Percentiles rank a stretch among this genome's conserved stretches.
These are phyloP conservation scores for Drosophila pseudotalamancana DNA, from an alignment of 2,888 invertebrate species.

Conservation along the genomic window DNA sequence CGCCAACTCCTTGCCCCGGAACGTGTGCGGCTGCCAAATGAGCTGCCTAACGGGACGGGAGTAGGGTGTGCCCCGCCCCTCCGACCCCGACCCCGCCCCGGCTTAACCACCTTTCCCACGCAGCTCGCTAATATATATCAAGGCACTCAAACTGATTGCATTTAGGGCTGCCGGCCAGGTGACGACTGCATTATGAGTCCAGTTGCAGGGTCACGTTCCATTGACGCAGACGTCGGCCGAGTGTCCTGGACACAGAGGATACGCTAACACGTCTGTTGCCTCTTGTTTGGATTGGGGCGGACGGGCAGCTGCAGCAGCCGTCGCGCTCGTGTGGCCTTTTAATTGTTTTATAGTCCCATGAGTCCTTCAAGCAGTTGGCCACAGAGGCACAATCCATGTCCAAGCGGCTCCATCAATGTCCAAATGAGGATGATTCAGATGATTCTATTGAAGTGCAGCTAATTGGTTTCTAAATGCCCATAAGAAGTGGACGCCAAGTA, in stretches of 20 bases:
- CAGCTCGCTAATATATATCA: conserved; percentile 58
- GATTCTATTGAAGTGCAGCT: not conserved
- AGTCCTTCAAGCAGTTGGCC: not conserved
- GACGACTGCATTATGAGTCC: conserved; percentile 59
- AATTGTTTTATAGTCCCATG: conserved; percentile 38
- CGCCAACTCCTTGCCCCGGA: not conserved
- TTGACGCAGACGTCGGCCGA: conserved; percentile 18
- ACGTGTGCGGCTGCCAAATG: conserved; percentile 73
- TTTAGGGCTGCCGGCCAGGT: conserved; percentile 47
- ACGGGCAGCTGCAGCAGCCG: too few species aligned
- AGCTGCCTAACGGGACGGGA: conserved; percentile 46
- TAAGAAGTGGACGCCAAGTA: not conserved
- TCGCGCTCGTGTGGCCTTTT: conserved; percentile 21
- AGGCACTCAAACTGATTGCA: conserved; percentile 68
- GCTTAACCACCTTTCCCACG: conserved; percentile 2
- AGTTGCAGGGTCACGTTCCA: conserved; percentile 70
- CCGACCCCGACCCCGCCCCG: too few species aligned
- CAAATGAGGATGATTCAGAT: not conserved
- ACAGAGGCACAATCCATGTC: conserved; percentile 11
- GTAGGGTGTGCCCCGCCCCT: too few species aligned
- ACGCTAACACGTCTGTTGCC: not conserved
- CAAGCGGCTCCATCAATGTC: conserved; percentile 13
- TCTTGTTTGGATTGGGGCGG: not conserved
- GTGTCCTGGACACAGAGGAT: not conserved
- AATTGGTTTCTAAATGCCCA: conserved; percentile 19